Evolutionary conservation across 2,797 vertebrate species (phyloP), one percentile per base, ranked within the genome.

Genomic region (Microcaecilia unicolor): DNA sequence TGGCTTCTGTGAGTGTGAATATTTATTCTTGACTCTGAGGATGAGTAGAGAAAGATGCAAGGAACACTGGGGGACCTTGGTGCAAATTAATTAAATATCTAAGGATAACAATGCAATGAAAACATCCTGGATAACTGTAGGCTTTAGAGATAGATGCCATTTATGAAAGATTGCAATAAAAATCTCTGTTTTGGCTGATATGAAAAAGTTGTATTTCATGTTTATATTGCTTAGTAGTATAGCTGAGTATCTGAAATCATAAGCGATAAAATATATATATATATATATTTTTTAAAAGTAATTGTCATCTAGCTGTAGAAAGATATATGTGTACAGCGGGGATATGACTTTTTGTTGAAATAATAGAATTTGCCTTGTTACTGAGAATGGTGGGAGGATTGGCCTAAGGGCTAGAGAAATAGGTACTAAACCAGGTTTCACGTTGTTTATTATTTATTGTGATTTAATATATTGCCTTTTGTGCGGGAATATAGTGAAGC

Each of bases 21-120:
- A 80, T 84, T 79, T 76, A 66, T 76, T 83, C 75, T 76, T 48
- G 65, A 67, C 70, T 76, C 75, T 68, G 30, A 66, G 73, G 81
- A 74, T 49, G 54, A 65, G 44, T 70, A 41, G 51, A 67, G 67
- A 59, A 64, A 49, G 67, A 66, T 63, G 50, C 48, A 45, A 44
- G 64, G 56, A 61, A 53, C 74, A 42, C 37, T 44, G 42, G 56
- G n/a, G 58, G 70, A 69, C 16, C 30, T 52, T 31, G 51, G 50
- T 67, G 55, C 44, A 74, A 72, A 79, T 78, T 74, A 79, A 76
- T 78, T 69, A 80, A 77, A 59, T 73, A 65, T 55, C 51, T 62
- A 32, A 76, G 56, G 44, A 50, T 61, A 65, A 61, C 44, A 43
- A 29, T 19, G 24, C 44, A 55, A 57, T 62, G 42, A 51, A 57